Base-by-base conservation (phyloP, 1,140 invertebrate species). In the Melipona quadrifasciata region DNA sequence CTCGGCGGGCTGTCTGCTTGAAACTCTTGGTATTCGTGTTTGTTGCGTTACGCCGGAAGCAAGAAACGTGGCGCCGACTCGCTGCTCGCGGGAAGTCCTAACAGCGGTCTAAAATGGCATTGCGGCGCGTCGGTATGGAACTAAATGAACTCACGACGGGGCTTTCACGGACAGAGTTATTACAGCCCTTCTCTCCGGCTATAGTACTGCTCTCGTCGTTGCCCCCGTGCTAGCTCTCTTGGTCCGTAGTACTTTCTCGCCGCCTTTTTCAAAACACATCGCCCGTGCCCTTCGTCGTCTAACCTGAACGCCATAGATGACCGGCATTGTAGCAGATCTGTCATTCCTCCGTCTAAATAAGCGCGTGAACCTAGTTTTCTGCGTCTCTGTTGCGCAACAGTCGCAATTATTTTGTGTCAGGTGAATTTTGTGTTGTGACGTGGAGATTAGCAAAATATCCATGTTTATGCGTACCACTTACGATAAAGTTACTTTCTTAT, bases 101-200 rank as follows among this genome's bases (percentile, higher is more conserved):
- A 92, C 92, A 89, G 88, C 89, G 88, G 87, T 91, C 88, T 91
- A 91, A 92, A 91, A 88, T 89, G 87, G 90, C 92, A 92, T 91
- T 92, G 91, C 89, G 86, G 91, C 92, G 92, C 92, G 92, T 93
- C 90, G 86, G 92, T 92, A 93, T 92, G 92, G 92, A 93, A 93
- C 92, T 93, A 93, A 47, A 93, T 93, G 92, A 93, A 93, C 92
- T 92, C 92, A 90, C 92, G 90, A 91, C 86, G 85, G 78, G 85
- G 86, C 91, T 93, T 92, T 93, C 92, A 92, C 90, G 91, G 92
- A 92, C 92, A 91, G 92, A 93, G 85, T 93, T 93, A 93, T 93
- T 93, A 93, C 91, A 82, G 82, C 67, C 82, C 76, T 68, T 67
- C 57, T 67, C 61, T 47, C 64, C 47, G 55, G 21, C 76, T 53